Conservation (phyloP, 2,113 vertebrate species). For the Ursus arctos region DNA sequence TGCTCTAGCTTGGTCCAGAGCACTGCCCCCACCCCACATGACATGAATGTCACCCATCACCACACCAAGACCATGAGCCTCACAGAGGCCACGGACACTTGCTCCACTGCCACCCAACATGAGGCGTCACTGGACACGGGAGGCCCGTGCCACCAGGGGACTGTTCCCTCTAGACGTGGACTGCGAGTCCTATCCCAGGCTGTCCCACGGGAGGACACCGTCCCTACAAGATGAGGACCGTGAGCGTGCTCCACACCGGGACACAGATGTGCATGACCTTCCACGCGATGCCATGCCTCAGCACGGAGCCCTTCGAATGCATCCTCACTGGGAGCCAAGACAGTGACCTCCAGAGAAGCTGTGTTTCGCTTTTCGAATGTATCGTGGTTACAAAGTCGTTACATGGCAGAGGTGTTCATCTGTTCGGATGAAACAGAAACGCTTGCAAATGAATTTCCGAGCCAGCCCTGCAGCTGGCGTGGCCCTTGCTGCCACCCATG, state of each 20-base stretch:
- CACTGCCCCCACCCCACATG: neutral
- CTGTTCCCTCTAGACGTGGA: neutral
- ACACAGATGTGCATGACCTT: neutral
- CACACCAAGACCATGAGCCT: neutral
- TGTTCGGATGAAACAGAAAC: neutral
- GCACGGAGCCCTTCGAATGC: fast-evolving
- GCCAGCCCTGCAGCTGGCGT: neutral
- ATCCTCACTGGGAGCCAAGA: no score
- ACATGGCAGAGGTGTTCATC: neutral
- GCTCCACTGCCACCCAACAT: neutral
- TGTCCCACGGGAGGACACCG: neutral
- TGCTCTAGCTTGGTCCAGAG: neutral
- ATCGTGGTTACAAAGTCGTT: neutral
- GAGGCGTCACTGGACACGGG: neutral
- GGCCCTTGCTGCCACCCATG: neutral
- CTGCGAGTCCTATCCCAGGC: neutral
- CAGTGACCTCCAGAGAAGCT: neutral
- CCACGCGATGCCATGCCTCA: fast-evolving
- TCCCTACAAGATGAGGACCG: neutral
- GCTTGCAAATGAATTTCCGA: neutral
- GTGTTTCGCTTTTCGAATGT: neutral
- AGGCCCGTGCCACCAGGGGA: neutral
- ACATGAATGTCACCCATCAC: neutral
- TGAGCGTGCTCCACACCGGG: neutral
- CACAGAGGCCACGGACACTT: neutral